Percentiles rank a stretch among this genome's conserved stretches.
Conservation (phyloP, 2,113 vertebrate species). For the Gnathonemus echidnorhynchus region DNA sequence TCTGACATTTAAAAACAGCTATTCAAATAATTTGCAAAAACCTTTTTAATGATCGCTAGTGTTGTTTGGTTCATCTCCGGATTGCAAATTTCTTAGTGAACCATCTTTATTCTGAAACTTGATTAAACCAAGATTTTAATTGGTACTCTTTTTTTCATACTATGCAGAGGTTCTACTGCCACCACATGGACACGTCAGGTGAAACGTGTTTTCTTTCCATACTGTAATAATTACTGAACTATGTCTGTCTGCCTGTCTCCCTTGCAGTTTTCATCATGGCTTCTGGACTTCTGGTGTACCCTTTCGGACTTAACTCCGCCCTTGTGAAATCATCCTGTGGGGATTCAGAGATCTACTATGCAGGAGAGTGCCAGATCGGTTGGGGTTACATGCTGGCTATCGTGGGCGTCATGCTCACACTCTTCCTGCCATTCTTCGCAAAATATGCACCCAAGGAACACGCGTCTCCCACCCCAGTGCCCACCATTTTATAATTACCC, state of each 20-base stretch:
- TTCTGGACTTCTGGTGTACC: constrained; percentile 82
- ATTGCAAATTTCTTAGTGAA: not conserved
- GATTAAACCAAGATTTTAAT: not conserved
- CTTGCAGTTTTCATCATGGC: constrained; percentile 85
- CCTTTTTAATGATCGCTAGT: not conserved
- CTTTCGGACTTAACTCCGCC: constrained; percentile 79
- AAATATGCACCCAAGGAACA: constrained; percentile 93
- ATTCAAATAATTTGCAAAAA: not conserved
- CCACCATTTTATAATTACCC: constrained; percentile 76
- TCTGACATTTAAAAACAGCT: not conserved
- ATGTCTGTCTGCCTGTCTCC: constrained; percentile 28
- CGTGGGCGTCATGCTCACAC: constrained; percentile 85
- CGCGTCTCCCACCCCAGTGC: constrained; percentile 78
- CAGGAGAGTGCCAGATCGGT: constrained; percentile 84
- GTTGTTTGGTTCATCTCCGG: not conserved
- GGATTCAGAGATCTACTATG: constrained; percentile 80
- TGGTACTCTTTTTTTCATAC: not conserved
- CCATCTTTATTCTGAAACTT: not conserved
- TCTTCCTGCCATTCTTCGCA: constrained; percentile 90
- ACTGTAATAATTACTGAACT: not conserved
- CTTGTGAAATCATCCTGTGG: constrained; percentile 81
- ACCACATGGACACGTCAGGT: constrained; percentile 41
- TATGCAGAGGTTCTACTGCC: constrained; percentile 47
- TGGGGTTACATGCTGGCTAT: constrained; percentile 93
- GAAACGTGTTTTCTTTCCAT: not conserved